Percentiles rank a stretch among this genome's conserved stretches.
Evolutionary conservation across 2,888 invertebrate genomes (phyloP).

Genomic region (Antheraea yamamai): DNA sequence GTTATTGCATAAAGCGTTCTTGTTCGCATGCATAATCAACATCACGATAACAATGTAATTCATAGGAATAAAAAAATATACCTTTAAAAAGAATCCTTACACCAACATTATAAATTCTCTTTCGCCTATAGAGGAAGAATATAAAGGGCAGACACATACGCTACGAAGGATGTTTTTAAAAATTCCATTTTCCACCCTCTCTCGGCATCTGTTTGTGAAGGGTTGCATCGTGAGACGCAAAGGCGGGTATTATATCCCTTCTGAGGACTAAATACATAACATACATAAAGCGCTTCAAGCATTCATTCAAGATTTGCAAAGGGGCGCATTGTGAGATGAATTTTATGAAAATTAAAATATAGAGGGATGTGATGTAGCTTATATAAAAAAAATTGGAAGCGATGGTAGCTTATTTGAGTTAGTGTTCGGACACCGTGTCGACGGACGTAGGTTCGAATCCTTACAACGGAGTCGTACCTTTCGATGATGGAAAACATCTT

Average conservation of each 20-base stretch:
- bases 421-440: too few relatives aligned
- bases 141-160: neutral
- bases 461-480: too few relatives aligned
- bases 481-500: too few relatives aligned
- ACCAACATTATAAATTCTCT: neutral
- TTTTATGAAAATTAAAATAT: neutral
- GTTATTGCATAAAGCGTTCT: neutral
- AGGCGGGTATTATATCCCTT: neutral
- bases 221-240: conserved; percentile 1
- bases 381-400: too few relatives aligned
- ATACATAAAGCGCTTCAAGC: neutral
- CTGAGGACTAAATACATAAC: neutral
- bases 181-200: conserved; percentile 14
- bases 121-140: neutral
- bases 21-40: neutral
- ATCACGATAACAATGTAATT: neutral
- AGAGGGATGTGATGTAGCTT: neutral
- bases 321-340: neutral
- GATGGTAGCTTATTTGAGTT: too few relatives aligned
- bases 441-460: too few relatives aligned
- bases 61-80: neutral
- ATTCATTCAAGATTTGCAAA: neutral
- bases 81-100: neutral
- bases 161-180: conserved; percentile 13
- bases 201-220: neutral